Base-by-base conservation (phyloP, 2,888 invertebrate species). In the Spodoptera picta region DNA sequence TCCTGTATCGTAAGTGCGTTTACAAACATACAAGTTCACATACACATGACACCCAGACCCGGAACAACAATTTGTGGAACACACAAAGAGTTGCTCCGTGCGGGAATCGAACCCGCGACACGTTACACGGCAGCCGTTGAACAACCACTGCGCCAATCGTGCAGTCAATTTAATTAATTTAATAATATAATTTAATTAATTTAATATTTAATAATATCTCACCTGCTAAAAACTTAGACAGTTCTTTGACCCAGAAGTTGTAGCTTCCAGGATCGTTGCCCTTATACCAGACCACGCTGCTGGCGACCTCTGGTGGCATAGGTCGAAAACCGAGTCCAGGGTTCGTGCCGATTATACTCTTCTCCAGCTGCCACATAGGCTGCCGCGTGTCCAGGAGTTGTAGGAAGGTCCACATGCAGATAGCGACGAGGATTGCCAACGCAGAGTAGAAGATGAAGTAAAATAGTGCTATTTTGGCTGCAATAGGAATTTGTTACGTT, bases 271-370 rank as follows among this genome's bases (percentile, higher is more conserved):
- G 95, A 68, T 97, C 96, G 14, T 97, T 97, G 47, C 97, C 98
- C 87, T 97, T 97, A 94, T 98, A 99, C 97, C 98, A 98, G 89
- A 99, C 98, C 74, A 99, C 95, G 43, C 99, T 99, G 88, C 99
- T 99, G 81, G 98, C 98, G 48, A 98, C 97, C 60, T 96, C 95
- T 48, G 97, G 96, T 7, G 99, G 98, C 95, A 97, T 96, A 7
- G 99, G 99, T 74, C 99, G 96, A 93, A 99, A 99, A 69, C 99
- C 99, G 60, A 99, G 95, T 57, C 99, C 99, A 75, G 99, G 99
- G 95, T 99, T 99, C 79, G 97, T 97, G 83, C 99, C 99, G 83
- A 99, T 99, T 80, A 99, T 96, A 67, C 98, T 98, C 63, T 96
- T 90, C 42, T 97, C 97, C 68, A 98, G 95, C 87, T 97, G 97